Base-by-base conservation (phyloP, 2,113 vertebrate genomes). In the Tragelaphus buxtoni region DNA sequence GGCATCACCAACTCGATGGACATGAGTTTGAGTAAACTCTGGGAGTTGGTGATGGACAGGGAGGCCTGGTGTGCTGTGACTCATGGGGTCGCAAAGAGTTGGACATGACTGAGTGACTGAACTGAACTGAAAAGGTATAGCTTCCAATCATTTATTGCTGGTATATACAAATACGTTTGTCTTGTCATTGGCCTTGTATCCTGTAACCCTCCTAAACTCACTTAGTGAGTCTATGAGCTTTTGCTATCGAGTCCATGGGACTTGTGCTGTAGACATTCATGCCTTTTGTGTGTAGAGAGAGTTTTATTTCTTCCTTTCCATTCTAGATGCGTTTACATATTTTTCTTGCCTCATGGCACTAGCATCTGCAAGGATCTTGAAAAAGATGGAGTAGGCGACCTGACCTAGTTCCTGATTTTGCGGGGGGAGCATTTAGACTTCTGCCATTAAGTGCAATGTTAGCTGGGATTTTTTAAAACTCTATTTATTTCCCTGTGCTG, bases 261-360 rank as follows among this genome's bases (percentile, higher is more conserved):
- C 47, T 79, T 79, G 28, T 26, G 12, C 28, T 51, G 2, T 3
- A 77, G 45, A 51, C 30, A 51, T 35, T 49, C 32, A 30, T 32
- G 45, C 42, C 58, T 80, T 26, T 28, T 28, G 18, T 28, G 28
- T 58, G 14, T 22, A 69, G 60, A 9, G 13, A 24, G 11, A 55
- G 10, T 63, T 94, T 60, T 42, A 86, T 81, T 53, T 92, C 22
- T 86, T 95, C 22, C 94, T 82, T 96, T 94, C 51, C 17, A 65
- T 18, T 60, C 7, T 53, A 88, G 12, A 42, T 86, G 49, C 5
- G 72, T 74, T 84, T 39, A 20, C 5, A 42, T 65, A 9, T 95
- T 82, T 95, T 81, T 60, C 53, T 86, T 16, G 17, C 85, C 47
- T 77, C 56, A 35, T 1, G 79, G 65, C 28, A 86, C 56, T 92